Base-by-base conservation (phyloP, 2,113 vertebrate species). In the Pelmatolapia mariae region DNA sequence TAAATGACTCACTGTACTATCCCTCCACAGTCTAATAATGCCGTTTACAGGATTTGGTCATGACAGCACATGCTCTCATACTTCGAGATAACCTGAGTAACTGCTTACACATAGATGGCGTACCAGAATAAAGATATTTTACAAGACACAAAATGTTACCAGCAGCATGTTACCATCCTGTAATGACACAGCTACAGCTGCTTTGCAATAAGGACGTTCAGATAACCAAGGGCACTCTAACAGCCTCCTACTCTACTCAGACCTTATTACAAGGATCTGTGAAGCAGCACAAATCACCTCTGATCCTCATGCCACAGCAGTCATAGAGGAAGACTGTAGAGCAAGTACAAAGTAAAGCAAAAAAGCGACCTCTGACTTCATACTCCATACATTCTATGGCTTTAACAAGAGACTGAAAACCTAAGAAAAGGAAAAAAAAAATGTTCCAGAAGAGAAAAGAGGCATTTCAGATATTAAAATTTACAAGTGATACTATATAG, bases 261-360 rank as follows among this genome's bases (percentile, higher is more conserved):
- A 76, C 18, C 24, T 31, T 61, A 86, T 90, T 85, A 83, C 47
- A 83, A 81, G 82, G 86, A 85, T 36, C 24, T 78, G 6, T 83
- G 84, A 87, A 86, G 79, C 84, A 85, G 82, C 82, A 85, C 86
- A 89, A 86, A 87, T 89, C 81, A 81, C 26, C 61, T 83, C 59
- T 89, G 59, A 84, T 85, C 84, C 84, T 84, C 82, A 45, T 38
- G 54, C 24, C 52, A 26, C 38, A 26, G 47, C 79, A 19, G 45
- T 50, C 43, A 78, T 50, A 76, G 43, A 63, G 57, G 52, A 56
- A 57, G 43, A 83, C 81, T 45, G 43, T 33, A 45, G 47, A 88
- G 52, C 59, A 24, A 47, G 22, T 15, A 9, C 50, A 59, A 80
- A 71, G 78, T 33, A 33, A 85, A 82, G 47, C 56, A 13, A 56